Evolutionary conservation across 2,113 vertebrate genomes (phyloP), one percentile per base, ranked within the genome.

Genomic region (Monopterus albus): DNA sequence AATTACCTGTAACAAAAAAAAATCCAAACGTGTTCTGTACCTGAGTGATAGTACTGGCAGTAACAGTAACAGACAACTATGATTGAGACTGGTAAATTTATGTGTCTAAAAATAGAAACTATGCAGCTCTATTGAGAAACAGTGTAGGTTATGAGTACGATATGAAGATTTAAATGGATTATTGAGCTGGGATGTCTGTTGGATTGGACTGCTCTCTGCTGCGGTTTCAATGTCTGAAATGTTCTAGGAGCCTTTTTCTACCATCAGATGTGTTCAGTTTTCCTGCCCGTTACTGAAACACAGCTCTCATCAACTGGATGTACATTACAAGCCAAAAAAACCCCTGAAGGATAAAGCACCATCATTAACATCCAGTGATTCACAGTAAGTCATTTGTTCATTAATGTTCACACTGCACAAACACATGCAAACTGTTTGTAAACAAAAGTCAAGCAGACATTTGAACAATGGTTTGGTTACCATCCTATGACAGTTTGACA

Each of bases 1-100:
- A 73, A 97, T 70, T 39, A 98, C 92, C 97, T 98, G 74, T 14
- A 23, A 43, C 58, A 38, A 46, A 8, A 1, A 0, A 56, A 6
- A n/a, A 60, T 0, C 0, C 1, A 14, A 46, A 62, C 11, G 14
- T 18, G 2, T 63, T 14, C 53, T 45, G 7, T 33, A 40, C 14
- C 18, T 31, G 0, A 21, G 36, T 46, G 10, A n/a, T 26, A 18
- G 25, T 43, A 36, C 7, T 21, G 65, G n/a, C 6, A 14, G 3
- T 6, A 18, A 29, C n/a, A 31, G 8, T 6, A 4, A 18, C 35
- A 49, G 15, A 31, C 31, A 47, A 5, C n/a, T n/a, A n/a, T 49
- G 3, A 71, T 18, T 33, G 25, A 33, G 47, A 20, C 20, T 2
- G 49, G 20, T 11, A 7, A 40, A 35, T 33, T n/a, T n/a, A n/a